Percentiles rank a stretch among this genome's conserved stretches.
phyloP scores from a whole-genome alignment of 2,113 vertebrate species.

The Oryzias woworae region DNA sequence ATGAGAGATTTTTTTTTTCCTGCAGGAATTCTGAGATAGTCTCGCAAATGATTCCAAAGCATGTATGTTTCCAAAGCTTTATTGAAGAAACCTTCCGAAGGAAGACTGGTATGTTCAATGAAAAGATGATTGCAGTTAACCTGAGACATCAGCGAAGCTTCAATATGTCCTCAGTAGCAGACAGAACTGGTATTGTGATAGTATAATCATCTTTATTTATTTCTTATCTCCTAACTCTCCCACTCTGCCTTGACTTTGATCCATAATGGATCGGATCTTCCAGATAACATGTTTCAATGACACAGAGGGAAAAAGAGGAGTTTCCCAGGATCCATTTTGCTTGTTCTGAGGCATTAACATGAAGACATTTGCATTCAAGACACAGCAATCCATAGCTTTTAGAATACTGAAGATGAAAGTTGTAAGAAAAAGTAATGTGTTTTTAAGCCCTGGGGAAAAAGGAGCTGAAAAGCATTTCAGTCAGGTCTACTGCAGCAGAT shows the following conservation, averaged over 20 bases:
- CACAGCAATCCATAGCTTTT: slow-evolving; percentile 53
- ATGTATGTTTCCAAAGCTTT: no score
- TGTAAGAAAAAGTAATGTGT: slow-evolving; percentile 67
- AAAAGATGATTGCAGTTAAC: no score
- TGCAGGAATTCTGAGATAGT: no score
- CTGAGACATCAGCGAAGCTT: slow-evolving; percentile 28
- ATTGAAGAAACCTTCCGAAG: no score
- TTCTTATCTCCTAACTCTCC: slow-evolving; percentile 66
- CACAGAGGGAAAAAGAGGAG: slow-evolving; percentile 42
- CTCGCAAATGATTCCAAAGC: no score
- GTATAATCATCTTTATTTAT: slow-evolving; percentile 51
- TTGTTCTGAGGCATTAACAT: slow-evolving; percentile 58
- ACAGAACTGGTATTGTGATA: slow-evolving; percentile 22
- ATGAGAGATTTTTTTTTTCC: no score
- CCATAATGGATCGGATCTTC: slow-evolving; percentile 42
- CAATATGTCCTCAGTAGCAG: slow-evolving; percentile 24
- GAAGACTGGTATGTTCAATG: no score
- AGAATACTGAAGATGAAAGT: slow-evolving; percentile 68
- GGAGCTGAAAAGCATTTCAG: slow-evolving; percentile 71
- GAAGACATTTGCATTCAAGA: slow-evolving; percentile 72
- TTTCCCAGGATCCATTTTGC: slow-evolving; percentile 23
- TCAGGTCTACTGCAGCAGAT: slow-evolving; percentile 59
- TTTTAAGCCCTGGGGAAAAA: slow-evolving; percentile 67
- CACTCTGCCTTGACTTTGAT: slow-evolving; percentile 55
- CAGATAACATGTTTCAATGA: slow-evolving; percentile 51